A percentile compares a stretch with the other conserved stretches of the same genome.
phyloP scores from a whole-genome alignment of 1,140 invertebrate species.

The Diabrotica undecimpunctata region DNA sequence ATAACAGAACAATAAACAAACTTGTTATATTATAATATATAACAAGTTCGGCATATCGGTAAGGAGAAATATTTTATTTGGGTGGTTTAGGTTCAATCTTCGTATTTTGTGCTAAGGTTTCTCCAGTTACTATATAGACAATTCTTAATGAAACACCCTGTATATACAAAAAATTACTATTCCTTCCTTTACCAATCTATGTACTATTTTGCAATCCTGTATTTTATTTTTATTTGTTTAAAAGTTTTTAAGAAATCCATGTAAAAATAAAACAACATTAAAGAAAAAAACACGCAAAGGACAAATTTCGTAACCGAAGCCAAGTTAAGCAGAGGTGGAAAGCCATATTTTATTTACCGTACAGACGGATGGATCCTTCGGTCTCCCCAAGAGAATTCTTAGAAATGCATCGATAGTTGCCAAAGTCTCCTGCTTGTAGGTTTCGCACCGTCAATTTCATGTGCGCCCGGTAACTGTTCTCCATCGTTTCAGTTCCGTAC shows the following conservation, averaged over 20 bases:
- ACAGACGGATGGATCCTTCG: slow-evolving; percentile 85
- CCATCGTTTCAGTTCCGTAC: slow-evolving; percentile 70
- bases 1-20: no score
- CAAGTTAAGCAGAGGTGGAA: background rate
- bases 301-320: background rate
- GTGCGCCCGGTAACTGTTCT: slow-evolving; percentile 77
- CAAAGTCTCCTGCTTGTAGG: slow-evolving; percentile 72
- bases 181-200: no score
- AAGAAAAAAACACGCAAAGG: background rate
- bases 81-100: no score
- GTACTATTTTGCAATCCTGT: no score
- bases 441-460: slow-evolving; percentile 83
- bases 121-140: no score
- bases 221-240: background rate
- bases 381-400: slow-evolving; percentile 94
- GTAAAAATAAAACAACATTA: background rate
- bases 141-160: no score
- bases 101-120: no score
- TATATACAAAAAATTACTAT: no score
- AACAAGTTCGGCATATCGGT: no score
- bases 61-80: no score
- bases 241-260: background rate
- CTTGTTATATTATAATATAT: no score
- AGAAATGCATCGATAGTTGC: slow-evolving; percentile 82
- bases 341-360: slow-evolving; percentile 66